Evolutionary conservation across 2,797 vertebrate genomes (phyloP), one percentile per base, ranked within the genome.

Genomic region (Anableps anableps): DNA sequence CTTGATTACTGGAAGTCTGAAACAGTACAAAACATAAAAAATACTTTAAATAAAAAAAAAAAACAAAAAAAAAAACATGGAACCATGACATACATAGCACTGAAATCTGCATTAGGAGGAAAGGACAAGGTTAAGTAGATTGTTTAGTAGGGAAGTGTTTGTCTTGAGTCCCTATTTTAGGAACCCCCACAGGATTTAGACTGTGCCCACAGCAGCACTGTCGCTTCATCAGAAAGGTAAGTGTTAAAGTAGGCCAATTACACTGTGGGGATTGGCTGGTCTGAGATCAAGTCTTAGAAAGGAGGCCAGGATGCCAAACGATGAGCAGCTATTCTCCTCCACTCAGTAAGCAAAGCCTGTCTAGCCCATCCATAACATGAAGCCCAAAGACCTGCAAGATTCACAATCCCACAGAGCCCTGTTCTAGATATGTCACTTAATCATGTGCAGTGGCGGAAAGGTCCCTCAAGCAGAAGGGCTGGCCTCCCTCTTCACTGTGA

Each of bases 201-300:
- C 74, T 79, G 83, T 83, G 80, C 83, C 77, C 75, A 85, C 76
- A 78, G 71, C 86, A 85, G 60, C 81, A 80, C 50, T 75, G 74
- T 43, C 88, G 81, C 80, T 77, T 86, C 81, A 80, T 79, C 80
- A 84, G 85, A 76, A 91, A 94, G 91, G 85, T 90, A 90, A 86
- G 86, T 87, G 89, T 93, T 92, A 91, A 95, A 96, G 89, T 95
- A 94, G 93, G 95, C 88, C 94, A 94, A 93, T 94, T 91, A 91
- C 90, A 92, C 92, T 82, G 82, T 81, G 80, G 93, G 92, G 89
- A 93, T 88, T 78, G 82, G 82, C 85, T 90, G 91, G 92, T 89
- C 90, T 83, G 87, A 92, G 88, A 81, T 80, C 13, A 76, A 88
- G 91, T 84, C 77, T 80, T 31, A 76, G 83, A 95, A 95, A 95